phyloP scores from a whole-genome alignment of 2,888 invertebrate species.

The Patella caerulea region DNA sequence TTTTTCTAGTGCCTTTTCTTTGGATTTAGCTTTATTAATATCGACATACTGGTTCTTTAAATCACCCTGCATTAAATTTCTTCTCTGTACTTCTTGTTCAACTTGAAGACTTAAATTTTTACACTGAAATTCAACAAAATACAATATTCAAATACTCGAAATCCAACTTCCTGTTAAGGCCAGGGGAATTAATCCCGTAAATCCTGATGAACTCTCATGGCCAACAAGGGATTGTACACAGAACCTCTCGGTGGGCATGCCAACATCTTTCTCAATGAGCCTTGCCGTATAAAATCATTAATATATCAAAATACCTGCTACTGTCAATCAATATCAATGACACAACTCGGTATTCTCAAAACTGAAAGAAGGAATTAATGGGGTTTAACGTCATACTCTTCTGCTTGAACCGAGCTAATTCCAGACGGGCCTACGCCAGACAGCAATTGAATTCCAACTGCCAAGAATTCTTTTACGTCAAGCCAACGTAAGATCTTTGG shows the following conservation, averaged over 20 bases:
- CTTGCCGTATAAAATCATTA: not conserved
- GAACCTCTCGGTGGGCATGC: too few species aligned
- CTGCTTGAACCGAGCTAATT: too few species aligned
- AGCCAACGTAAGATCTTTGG: too few species aligned
- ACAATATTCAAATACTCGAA: not conserved
- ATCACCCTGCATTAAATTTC: constrained; percentile 87
- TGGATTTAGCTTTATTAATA: constrained; percentile 80
- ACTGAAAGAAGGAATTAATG: too few species aligned
- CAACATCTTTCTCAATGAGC: too few species aligned
- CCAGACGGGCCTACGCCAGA: not conserved
- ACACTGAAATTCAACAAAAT: constrained; percentile 72
- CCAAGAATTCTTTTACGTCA: too few species aligned
- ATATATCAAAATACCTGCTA: not conserved
- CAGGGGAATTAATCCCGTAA: too few species aligned
- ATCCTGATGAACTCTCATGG: too few species aligned
- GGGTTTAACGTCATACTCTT: too few species aligned
- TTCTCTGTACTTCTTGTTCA: constrained; percentile 92
- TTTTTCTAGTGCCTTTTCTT: constrained; percentile 78
- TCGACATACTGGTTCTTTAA: constrained; percentile 81
- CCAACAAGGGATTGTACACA: too few species aligned
- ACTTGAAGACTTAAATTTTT: constrained; percentile 82
- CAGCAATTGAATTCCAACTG: too few species aligned
- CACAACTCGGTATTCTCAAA: not conserved
- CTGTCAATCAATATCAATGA: not conserved
- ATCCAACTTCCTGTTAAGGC: not conserved